A percentile compares a stretch with the other conserved stretches of the same genome.
These are phyloP conservation scores for Euproctis similis DNA, from an alignment of 2,888 invertebrate species.

Conservation along the genomic window DNA sequence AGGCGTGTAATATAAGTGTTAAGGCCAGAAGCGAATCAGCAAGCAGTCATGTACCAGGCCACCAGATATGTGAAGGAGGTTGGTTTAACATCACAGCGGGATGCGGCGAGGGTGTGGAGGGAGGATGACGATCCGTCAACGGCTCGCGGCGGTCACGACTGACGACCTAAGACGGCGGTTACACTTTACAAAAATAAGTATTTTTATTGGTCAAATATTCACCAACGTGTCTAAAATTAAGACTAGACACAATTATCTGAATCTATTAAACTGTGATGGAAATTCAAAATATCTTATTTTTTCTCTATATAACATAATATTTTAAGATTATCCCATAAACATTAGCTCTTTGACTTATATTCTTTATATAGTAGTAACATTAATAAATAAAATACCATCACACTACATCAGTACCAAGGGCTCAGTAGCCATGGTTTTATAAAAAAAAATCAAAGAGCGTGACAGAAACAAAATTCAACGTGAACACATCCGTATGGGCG, in stretches of 20 bases:
- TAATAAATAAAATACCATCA: neutral
- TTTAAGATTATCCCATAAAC: too few species aligned
- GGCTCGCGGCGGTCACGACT: constrained; percentile 67
- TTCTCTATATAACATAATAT: too few species aligned
- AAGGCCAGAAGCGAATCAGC: constrained; percentile 28
- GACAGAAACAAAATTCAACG: constrained; percentile 21
- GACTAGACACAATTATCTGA: too few species aligned
- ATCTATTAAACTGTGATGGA: too few species aligned
- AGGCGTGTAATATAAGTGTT: constrained; percentile 23
- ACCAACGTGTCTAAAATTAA: too few species aligned
- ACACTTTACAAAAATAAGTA: constrained; percentile 8
- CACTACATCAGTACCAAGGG: neutral
- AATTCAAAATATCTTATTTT: too few species aligned
- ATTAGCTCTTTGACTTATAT: too few species aligned
- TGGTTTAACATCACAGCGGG: constrained; percentile 24
- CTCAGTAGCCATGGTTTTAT: neutral
- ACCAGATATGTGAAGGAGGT: constrained; percentile 35
- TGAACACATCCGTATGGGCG: constrained; percentile 50
- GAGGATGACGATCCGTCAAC: constrained; percentile 44
- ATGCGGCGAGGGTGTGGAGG: constrained; percentile 22
- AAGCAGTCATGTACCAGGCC: constrained; percentile 32
- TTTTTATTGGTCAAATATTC: too few species aligned
- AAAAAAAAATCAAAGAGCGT: neutral
- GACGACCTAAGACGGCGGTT: constrained; percentile 30
- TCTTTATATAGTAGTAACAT: too few species aligned